A percentile compares a stretch with the other conserved stretches of the same genome.
Evolutionary conservation across 2,888 invertebrate species (phyloP).

Genomic region (Idaea straminata): DNA sequence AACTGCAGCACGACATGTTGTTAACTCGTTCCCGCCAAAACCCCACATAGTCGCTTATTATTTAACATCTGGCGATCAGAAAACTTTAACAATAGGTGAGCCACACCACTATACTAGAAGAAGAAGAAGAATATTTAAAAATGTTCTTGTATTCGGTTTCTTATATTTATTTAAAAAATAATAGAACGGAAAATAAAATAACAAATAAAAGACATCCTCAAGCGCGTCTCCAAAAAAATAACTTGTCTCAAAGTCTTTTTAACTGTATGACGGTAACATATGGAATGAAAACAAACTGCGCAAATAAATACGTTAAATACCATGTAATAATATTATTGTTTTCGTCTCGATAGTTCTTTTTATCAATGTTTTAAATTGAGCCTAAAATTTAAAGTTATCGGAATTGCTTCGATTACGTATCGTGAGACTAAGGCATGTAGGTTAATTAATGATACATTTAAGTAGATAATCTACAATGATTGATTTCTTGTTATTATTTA

Average conservation of each 20-base stretch:
- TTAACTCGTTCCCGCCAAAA: too few species aligned
- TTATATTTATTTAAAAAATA: too few species aligned
- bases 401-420: background rate
- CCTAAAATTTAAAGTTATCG: background rate
- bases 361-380: background rate
- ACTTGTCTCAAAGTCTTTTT: background rate
- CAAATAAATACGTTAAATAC: conserved; percentile 3
- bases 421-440: background rate
- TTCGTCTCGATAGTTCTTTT: background rate
- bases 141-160: too few species aligned
- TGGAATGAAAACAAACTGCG: background rate
- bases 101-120: too few species aligned
- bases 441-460: background rate
- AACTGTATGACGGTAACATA: background rate
- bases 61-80: too few species aligned
- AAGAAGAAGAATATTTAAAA: too few species aligned
- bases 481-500: background rate
- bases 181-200: too few species aligned
- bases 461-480: background rate
- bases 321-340: conserved; percentile 7
- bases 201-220: too few species aligned
- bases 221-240: too few species aligned
- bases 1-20: too few species aligned
- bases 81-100: too few species aligned
- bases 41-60: too few species aligned